These are phyloP conservation scores for Clarias fuscus DNA, from an alignment of 2,797 vertebrate species.

Conservation along the genomic window DNA sequence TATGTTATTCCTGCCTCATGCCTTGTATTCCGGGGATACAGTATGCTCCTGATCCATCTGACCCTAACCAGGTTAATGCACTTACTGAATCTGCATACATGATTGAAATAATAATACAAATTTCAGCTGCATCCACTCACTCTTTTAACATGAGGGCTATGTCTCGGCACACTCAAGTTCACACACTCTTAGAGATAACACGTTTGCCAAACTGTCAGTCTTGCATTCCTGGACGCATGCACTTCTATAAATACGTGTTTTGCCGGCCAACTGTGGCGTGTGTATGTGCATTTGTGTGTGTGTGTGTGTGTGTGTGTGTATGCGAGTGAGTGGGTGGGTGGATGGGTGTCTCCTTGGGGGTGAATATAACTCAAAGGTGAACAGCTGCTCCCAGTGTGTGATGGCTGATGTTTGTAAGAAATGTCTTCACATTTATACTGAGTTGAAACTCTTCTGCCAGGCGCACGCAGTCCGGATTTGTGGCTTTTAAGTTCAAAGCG, in stretches of 20 bases:
- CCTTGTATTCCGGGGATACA: no score
- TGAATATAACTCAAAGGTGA: neutral
- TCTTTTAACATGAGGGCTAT: neutral
- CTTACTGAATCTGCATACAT: neutral
- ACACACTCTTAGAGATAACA: neutral
- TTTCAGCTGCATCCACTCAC: neutral
- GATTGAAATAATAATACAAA: neutral
- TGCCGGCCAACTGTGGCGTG: constrained; percentile 11
- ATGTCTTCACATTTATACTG: neutral
- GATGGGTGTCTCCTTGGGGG: neutral
- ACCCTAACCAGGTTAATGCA: neutral
- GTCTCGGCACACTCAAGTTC: neutral
- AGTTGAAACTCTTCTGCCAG: neutral
- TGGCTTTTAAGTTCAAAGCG: neutral
- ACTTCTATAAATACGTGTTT: constrained; percentile 33
- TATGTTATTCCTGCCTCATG: neutral
- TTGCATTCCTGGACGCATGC: neutral
- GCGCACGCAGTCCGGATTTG: neutral
- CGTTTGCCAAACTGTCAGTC: constrained; percentile 6
- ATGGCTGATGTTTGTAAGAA: neutral
- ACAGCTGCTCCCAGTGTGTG: neutral
- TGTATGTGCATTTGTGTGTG: neutral
- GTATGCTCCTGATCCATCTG: neutral
- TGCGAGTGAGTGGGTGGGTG: neutral
- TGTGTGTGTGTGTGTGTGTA: constrained; percentile 1